Evolutionary conservation across 2,113 vertebrate genomes (phyloP), one percentile per base, ranked within the genome.

Genomic region (Dryoscopus gambensis): DNA sequence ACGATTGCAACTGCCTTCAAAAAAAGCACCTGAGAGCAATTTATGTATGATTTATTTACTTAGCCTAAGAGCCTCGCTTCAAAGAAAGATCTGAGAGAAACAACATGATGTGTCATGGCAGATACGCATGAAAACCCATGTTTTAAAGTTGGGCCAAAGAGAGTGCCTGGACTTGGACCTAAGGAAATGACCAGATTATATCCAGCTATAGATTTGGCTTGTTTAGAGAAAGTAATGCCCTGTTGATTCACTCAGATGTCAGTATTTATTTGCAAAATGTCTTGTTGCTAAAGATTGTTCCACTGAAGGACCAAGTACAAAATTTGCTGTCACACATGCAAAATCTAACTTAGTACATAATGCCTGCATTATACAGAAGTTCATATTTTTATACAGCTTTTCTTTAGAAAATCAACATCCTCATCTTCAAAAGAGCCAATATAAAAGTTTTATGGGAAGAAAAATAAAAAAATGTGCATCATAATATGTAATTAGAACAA

Each of bases 401-500:
- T 89, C 59, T 83, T 81, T 47, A 7, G 7, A 63, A 84, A 95
- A 84, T 47, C 64, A 80, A 88, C 35, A 80, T 52, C 52, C 30
- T 67, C 49, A 64, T 63, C 68, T 92, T 82, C 86, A 83, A 62
- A 94, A 89, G 18, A 89, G 33, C 10, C 39, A 78, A 63, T 33
- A 88, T 49, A 70, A 81, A 91, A 74, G 68, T 62, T 82, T 89
- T 87, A 87, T 3, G 2, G 52, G 40, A 86, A 90, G 71, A 25
- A 59, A 89, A 74, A 67, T 18, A 10, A 39, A 78, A 49, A 79
- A 56, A 57, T 5, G 30, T 25, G 17, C 80, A 87, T 33, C 13
- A 16, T 49, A 87, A 69, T 42, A 76, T 80, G 53, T 35, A 97
- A 96, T 93, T 86, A 86, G 44, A 89, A 86, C 71, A 93, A 94